Conservation (phyloP, 1,140 invertebrate species). For the Orchesella cincta region DNA sequence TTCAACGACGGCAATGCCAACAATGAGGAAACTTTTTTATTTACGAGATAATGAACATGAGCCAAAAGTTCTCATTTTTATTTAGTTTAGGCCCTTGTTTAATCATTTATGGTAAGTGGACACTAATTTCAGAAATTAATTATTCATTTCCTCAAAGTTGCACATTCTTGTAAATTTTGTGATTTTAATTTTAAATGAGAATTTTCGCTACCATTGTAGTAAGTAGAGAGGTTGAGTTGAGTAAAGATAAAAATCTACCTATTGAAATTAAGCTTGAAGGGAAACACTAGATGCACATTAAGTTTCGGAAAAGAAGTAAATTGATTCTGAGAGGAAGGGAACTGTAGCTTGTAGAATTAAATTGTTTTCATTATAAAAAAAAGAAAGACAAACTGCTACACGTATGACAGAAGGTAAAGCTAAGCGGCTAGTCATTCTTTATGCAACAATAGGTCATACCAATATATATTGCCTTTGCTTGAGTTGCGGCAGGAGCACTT, state of each 20-base stretch:
- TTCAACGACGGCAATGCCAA: too few relatives aligned
- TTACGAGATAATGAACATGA: background rate
- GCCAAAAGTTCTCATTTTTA: background rate
- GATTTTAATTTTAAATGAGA: too few relatives aligned
- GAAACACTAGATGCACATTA: too few relatives aligned
- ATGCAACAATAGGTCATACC: background rate
- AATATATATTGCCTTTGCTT: background rate
- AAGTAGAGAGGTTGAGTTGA: too few relatives aligned
- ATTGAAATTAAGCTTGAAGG: too few relatives aligned
- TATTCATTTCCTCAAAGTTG: too few relatives aligned
- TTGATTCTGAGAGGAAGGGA: background rate
- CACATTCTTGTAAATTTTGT: too few relatives aligned
- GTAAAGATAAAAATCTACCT: too few relatives aligned
- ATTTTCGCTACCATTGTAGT: too few relatives aligned
- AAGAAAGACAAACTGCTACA: background rate
- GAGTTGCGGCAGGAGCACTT: conserved; percentile 16
- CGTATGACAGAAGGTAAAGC: background rate
- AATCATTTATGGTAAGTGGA: background rate
- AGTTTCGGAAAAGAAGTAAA: background rate
- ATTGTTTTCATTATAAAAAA: conserved; percentile 14
- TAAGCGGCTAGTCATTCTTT: background rate
- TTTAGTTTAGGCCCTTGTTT: too few relatives aligned
- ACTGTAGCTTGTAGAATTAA: conserved; percentile 3
- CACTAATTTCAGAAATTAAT: too few relatives aligned
- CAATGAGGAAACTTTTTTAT: too few relatives aligned